phyloP scores from a whole-genome alignment of 2,888 invertebrate species.

The Euzophera pinguis region DNA sequence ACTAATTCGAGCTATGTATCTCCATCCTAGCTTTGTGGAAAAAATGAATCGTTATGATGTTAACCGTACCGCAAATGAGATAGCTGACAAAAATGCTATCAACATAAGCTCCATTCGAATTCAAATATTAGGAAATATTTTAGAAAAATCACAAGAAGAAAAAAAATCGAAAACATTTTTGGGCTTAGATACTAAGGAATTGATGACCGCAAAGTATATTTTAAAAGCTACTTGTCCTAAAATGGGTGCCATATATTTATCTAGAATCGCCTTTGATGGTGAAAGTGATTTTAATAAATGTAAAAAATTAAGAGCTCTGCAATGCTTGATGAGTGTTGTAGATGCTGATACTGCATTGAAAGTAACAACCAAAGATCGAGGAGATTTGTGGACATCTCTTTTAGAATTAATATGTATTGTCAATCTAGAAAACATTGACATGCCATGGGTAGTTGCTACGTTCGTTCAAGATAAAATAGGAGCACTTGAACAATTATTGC shows the following conservation, averaged over 20 bases:
- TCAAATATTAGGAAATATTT: conserved; percentile 69
- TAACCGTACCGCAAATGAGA: conserved; percentile 70
- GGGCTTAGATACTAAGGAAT: conserved; percentile 52
- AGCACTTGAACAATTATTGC: conserved; percentile 61
- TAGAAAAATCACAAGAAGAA: conserved; percentile 49
- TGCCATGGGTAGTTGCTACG: conserved; percentile 69
- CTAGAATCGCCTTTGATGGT: conserved; percentile 70
- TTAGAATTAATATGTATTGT: conserved; percentile 63
- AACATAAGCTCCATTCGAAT: conserved; percentile 70
- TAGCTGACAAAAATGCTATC: conserved; percentile 71
- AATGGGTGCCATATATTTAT: conserved; percentile 74
- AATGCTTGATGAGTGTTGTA: conserved; percentile 70
- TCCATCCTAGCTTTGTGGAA: conserved; percentile 62
- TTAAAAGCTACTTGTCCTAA: conserved; percentile 73
- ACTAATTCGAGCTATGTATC: conserved; percentile 67
- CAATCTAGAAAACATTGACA: conserved; percentile 63
- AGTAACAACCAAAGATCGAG: conserved; percentile 62
- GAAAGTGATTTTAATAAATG: conserved; percentile 67
- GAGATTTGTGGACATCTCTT: conserved; percentile 63
- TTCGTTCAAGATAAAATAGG: conserved; percentile 63
- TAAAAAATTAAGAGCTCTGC: conserved; percentile 70
- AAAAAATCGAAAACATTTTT: conserved; percentile 40
- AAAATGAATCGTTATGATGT: conserved; percentile 66
- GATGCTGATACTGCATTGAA: conserved; percentile 68
- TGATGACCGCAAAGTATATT: conserved; percentile 72